Base-by-base conservation (phyloP, 1,140 invertebrate genomes). In the Aphis gossypii region DNA sequence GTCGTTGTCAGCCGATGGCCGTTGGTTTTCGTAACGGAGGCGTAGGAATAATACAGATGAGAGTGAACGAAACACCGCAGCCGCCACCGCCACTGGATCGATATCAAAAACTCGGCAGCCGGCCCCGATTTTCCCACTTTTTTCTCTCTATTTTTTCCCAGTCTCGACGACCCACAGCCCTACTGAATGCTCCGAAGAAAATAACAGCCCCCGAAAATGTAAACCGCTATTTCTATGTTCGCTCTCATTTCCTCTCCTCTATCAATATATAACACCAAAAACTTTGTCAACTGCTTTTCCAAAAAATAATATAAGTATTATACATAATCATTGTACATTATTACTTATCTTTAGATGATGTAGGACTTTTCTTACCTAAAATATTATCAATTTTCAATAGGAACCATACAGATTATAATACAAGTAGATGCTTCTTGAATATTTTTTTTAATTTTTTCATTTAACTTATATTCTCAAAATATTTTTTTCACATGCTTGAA, bases 81-180 rank as follows among this genome's bases (percentile, higher is more conserved):
- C 60, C 60, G 60, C 60, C 86, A 30, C 46, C 30, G 84, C 3
- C 18, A 11, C 2, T 9, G 51, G 88, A 89, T 89, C 88, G 88
- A 89, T 89, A 89, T 89, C 48, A 38, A 25, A 89, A 9, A 21
- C n/a, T 51, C 88, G 23, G 51, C 88, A 25, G 9, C 21, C 48
- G 2, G n/a, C 21, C 88, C 46, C 88, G 30, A n/a, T 3, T 8
- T 46, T 51, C 83, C 83, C 38, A 21, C 21, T 54, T 88, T 88
- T 51, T 88, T 54, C 18, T 88, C 30, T 48, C 30, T 4, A 14
- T 88, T 35, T 87, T 87, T 87, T 30, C 2, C 2, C 18, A 20
- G 48, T 89, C 35, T n/a, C 87, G 87, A 89, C 51, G 87, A 89
- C 51, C 51, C 88, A 89, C 46, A 56, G 35, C 51, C 51, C 88